Evolutionary conservation across 2,113 vertebrate genomes (phyloP).

Genomic region (Chascanopsetta lugubris): DNA sequence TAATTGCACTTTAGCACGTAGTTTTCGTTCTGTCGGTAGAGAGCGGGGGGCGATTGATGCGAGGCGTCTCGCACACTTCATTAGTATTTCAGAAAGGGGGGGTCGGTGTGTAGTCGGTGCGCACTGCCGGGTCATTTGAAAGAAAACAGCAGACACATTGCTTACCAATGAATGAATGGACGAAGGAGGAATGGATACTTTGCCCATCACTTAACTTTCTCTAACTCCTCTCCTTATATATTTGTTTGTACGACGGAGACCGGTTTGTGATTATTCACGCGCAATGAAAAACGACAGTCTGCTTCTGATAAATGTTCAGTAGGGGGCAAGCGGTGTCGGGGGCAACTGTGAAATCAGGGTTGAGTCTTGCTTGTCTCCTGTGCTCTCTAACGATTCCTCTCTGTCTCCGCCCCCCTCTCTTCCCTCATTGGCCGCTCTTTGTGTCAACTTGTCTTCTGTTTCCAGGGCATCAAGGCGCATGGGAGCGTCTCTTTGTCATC

Average conservation of each 20-base stretch:
- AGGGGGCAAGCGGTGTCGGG: neutral
- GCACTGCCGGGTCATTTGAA: slow-evolving; percentile 2
- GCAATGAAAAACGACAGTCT: slow-evolving; percentile 31
- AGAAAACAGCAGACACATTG: neutral
- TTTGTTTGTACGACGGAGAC: slow-evolving; percentile 22
- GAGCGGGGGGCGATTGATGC: slow-evolving; percentile 29
- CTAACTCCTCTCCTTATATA: slow-evolving; percentile 9
- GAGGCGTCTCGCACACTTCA: slow-evolving; percentile 14
- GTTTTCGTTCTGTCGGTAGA: slow-evolving; percentile 30
- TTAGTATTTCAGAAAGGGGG: slow-evolving; percentile 9
- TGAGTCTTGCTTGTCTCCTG: slow-evolving; percentile 36
- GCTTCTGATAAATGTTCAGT: slow-evolving; percentile 23
- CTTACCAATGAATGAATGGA: slow-evolving; percentile 14
- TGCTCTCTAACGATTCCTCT: slow-evolving; percentile 54
- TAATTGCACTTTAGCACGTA: slow-evolving; percentile 34
- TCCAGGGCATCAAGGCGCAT: slow-evolving; percentile 76
- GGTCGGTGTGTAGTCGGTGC: neutral
- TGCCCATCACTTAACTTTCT: slow-evolving; percentile 1
- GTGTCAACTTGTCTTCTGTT: slow-evolving; percentile 75
- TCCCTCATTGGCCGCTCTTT: slow-evolving; percentile 48
- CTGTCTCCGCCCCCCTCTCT: slow-evolving; percentile 33
- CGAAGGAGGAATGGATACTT: neutral
- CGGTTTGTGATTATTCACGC: slow-evolving; percentile 17
- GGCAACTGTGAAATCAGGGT: slow-evolving; percentile 27
- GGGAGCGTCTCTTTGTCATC: slow-evolving; percentile 74